A percentile compares a stretch with the other conserved stretches of the same genome.
Conservation (phyloP, 2,113 vertebrate species). For the Gavia stellata region DNA sequence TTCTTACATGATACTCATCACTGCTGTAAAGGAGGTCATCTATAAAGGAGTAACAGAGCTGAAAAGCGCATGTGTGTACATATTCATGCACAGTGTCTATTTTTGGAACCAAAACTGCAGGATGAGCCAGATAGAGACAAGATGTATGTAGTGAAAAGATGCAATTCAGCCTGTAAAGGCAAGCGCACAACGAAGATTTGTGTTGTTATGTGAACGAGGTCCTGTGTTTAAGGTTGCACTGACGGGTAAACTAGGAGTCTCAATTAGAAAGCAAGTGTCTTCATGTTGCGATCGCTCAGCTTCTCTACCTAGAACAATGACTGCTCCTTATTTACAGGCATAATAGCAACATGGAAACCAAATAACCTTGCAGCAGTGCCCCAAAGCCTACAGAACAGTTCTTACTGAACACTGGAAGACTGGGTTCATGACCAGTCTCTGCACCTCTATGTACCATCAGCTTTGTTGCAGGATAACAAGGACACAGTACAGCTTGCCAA, state of each 20-base stretch:
- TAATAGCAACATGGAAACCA: background rate
- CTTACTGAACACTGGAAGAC: background rate
- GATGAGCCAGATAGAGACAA: background rate
- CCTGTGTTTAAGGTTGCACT: background rate
- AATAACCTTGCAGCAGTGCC: background rate
- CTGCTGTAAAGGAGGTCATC: conserved; percentile 21
- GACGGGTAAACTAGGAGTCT: background rate
- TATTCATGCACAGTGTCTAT: background rate
- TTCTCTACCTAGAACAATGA: fast-evolving
- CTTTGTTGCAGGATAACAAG: background rate
- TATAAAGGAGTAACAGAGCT: background rate
- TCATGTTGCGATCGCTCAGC: background rate
- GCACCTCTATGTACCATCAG: background rate
- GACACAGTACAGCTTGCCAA: background rate
- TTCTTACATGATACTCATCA: background rate
- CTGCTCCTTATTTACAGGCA: background rate
- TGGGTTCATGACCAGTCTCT: background rate
- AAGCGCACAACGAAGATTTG: background rate
- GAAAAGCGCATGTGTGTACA: background rate
- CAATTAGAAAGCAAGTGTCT: background rate
- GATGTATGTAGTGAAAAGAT: background rate
- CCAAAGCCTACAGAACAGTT: background rate
- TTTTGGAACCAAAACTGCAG: conserved; percentile 21
- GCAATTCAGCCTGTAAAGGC: background rate
- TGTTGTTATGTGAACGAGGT: fast-evolving